phyloP scores from a whole-genome alignment of 2,888 invertebrate genomes.

The Trichacis sp. region DNA sequence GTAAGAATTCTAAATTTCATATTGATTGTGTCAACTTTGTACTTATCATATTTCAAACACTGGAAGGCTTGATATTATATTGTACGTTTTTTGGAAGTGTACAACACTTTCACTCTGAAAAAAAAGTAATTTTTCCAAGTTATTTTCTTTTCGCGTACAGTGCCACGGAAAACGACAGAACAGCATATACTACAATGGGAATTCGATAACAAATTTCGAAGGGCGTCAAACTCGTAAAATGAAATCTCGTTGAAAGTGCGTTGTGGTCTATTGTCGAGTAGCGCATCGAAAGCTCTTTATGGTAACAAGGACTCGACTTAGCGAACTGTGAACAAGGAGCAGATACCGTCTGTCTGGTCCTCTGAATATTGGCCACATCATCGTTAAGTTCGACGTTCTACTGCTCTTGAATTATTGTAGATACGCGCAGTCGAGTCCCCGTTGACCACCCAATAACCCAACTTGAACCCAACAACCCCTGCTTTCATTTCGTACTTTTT shows the following conservation, averaged over 20 bases:
- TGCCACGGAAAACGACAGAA: too few species aligned
- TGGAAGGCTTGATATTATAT: too few species aligned
- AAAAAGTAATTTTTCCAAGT: too few species aligned
- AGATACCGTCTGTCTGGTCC: constrained; percentile 57
- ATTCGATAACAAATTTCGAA: too few species aligned
- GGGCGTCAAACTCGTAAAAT: not conserved
- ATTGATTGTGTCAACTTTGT: too few species aligned
- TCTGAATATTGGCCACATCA: constrained; percentile 57
- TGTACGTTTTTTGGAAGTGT: too few species aligned
- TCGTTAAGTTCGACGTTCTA: constrained; percentile 36
- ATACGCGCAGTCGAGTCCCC: constrained; percentile 11
- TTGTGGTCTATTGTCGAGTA: constrained; percentile 39
- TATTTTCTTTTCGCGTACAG: too few species aligned
- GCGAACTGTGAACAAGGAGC: constrained; percentile 56
- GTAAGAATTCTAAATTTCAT: too few species aligned
- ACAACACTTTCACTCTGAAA: too few species aligned
- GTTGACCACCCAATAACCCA: constrained; percentile 2
- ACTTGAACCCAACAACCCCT: not conserved
- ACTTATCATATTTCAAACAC: too few species aligned
- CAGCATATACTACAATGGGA: too few species aligned
- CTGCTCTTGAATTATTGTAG: constrained; percentile 34
- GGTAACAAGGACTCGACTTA: constrained; percentile 50
- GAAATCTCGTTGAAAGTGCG: constrained; percentile 35
- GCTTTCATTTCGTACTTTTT: too few species aligned
- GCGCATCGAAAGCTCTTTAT: constrained; percentile 49